These are phyloP conservation scores for Baryphthengus martii DNA, from an alignment of 2,113 vertebrate species.

Conservation along the genomic window DNA sequence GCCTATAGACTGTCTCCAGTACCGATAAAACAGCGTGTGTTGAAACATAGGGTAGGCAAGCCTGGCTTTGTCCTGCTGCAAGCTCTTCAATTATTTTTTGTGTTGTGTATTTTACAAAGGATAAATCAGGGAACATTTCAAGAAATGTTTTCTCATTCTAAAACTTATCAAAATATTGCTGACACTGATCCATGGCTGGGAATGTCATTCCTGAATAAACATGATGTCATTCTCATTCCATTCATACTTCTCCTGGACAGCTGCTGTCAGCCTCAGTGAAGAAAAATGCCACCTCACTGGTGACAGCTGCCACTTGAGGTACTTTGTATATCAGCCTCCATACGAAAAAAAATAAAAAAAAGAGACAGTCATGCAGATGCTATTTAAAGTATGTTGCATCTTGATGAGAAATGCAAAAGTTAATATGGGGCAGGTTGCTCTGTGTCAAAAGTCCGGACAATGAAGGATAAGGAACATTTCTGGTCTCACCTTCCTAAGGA, in stretches of 20 bases:
- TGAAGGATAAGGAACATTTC: background rate
- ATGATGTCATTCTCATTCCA: constrained; percentile 93
- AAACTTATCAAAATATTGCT: constrained; percentile 86
- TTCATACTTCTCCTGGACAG: constrained; percentile 90
- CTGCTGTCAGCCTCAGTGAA: constrained; percentile 91
- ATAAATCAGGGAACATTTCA: constrained; percentile 81
- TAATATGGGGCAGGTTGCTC: constrained; percentile 20
- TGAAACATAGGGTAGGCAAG: constrained; percentile 12
- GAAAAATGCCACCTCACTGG: constrained; percentile 88
- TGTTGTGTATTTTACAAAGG: constrained; percentile 81
- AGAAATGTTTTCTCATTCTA: constrained; percentile 78
- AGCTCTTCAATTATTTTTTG: constrained; percentile 80
- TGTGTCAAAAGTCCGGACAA: constrained; percentile 4
- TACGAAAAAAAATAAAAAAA: constrained; percentile 64
- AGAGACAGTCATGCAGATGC: constrained; percentile 81
- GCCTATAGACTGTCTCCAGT: constrained; percentile 12
- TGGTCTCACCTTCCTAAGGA: background rate
- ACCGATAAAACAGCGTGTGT: background rate
- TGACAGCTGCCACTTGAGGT: constrained; percentile 93
- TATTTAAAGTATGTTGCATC: constrained; percentile 81
- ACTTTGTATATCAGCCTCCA: constrained; percentile 82
- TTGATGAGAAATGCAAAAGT: constrained; percentile 70
- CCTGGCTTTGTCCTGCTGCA: constrained; percentile 56
- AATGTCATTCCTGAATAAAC: constrained; percentile 94
- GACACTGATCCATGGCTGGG: constrained; percentile 86